Evolutionary conservation across 2,797 vertebrate genomes (phyloP).

Genomic region (Crossoptilon crossoptilon): DNA sequence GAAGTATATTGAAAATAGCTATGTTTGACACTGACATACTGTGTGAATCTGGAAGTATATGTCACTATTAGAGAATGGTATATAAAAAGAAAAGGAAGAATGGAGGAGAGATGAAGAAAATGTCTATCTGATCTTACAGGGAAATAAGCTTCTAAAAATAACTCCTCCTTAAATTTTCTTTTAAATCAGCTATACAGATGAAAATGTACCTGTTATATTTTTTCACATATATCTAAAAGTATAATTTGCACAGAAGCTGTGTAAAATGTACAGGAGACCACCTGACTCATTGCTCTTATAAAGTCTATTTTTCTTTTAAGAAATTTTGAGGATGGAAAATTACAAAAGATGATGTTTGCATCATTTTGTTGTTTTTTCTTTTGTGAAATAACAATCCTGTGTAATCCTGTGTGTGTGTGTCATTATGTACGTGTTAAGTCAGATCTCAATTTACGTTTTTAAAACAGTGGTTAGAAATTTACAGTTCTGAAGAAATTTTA

Average conservation of each 20-base stretch:
- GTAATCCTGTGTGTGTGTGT: background rate
- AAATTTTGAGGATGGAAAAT: background rate
- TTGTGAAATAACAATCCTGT: background rate
- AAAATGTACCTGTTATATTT: background rate
- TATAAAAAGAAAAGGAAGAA: background rate
- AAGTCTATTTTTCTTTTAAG: background rate
- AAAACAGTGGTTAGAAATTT: background rate
- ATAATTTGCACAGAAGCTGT: background rate
- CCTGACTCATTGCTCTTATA: background rate
- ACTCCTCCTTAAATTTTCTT: background rate
- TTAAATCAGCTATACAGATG: background rate
- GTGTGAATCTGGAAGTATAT: background rate
- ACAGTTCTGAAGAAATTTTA: background rate
- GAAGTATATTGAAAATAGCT: background rate
- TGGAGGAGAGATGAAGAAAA: background rate
- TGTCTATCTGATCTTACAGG: background rate
- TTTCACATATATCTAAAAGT: background rate
- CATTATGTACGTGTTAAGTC: background rate
- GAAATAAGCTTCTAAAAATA: slow-evolving; percentile 28
- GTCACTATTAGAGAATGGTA: background rate
- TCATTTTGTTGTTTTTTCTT: background rate
- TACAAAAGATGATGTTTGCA: background rate
- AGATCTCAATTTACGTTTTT: background rate
- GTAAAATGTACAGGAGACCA: background rate
- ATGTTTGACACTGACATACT: background rate